Base-by-base conservation (phyloP, 37 sponge, comb jelly and placozoan genomes). In the Eunapius fragilis region DNA sequence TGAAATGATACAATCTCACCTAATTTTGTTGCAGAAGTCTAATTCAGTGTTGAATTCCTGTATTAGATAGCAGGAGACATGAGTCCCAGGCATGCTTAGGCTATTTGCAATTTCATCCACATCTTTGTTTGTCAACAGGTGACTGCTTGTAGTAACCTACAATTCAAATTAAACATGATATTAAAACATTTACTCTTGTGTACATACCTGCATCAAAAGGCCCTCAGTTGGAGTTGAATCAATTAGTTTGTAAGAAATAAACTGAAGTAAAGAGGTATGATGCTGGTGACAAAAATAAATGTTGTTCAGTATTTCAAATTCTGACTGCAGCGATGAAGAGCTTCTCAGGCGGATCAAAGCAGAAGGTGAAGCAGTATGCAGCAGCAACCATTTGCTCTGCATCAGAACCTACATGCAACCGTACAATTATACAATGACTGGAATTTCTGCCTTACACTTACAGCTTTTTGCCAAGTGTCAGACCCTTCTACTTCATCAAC, bases 91-190 rank as follows among this genome's bases (percentile, higher is more conserved):
- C 75, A 50, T 74, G 36, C n/a, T 24, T 7, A 85, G 27, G 23
- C 67, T 19, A 41, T 75, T 31, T 0, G 37, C 25, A 13, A 91
- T 24, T 0, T 87, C 37, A 30, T 87, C 67, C 24, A 87, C 45
- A 7, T 93, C 94, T 11, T 83, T 81, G 35, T 26, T 68, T 2
- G 89, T 77, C 36, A 96, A 75, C 4, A 93, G 91, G 36, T 85
- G 93, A 41, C 94, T 87, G 78, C 93, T 89, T 31, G 96, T 96
- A 14, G 96, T 96, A 27, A 96, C 93, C 87, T 96, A 26, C 31
- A 72, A 2, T 82, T 31, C 2, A 67, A 31, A 31, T 31, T 23
- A 77, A 32, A 77, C 2, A 77, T 2, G 12, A 36, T 3, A 77
- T 34, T 77, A 22, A 25, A 17, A 11, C 22, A 36, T 25, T 25